phyloP scores from a whole-genome alignment of 2,113 vertebrate genomes.

The Hemiscyllium ocellatum region DNA sequence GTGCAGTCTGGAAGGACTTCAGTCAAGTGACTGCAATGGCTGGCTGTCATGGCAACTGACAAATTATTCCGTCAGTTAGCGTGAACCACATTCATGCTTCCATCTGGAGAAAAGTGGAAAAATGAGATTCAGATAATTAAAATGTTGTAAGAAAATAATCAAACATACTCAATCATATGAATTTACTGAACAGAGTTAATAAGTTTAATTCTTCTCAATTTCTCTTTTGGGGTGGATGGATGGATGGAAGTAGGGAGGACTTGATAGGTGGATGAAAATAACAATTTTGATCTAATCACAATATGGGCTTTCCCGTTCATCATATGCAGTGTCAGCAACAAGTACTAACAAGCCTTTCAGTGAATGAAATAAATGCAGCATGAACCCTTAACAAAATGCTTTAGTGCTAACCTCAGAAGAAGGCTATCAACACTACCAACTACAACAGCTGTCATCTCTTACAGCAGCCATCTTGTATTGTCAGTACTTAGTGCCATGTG shows the following conservation, averaged over 20 bases:
- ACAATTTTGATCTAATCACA: not conserved
- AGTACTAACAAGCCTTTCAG: not conserved
- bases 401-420: not conserved
- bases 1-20: constrained; percentile 62
- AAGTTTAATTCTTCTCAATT: not conserved
- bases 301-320: not conserved
- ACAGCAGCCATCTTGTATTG: not conserved
- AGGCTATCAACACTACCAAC: not conserved
- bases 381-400: not conserved
- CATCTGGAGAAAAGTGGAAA: not conserved
- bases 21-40: constrained; percentile 65
- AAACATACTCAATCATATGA: not conserved
- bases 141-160: too few relatives aligned
- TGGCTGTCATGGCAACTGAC: constrained; percentile 66
- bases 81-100: constrained; percentile 53
- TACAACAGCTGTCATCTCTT: not conserved
- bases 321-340: not conserved
- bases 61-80: constrained; percentile 57
- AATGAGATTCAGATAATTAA: not conserved
- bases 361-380: not conserved
- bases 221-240: not conserved
- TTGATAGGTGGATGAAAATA: not conserved
- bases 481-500: not conserved
- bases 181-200: not conserved
- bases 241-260: not conserved